Evolutionary conservation across 2,888 invertebrate genomes (phyloP), one percentile per base, ranked within the genome.

Genomic region (Dioctria rufipes): DNA sequence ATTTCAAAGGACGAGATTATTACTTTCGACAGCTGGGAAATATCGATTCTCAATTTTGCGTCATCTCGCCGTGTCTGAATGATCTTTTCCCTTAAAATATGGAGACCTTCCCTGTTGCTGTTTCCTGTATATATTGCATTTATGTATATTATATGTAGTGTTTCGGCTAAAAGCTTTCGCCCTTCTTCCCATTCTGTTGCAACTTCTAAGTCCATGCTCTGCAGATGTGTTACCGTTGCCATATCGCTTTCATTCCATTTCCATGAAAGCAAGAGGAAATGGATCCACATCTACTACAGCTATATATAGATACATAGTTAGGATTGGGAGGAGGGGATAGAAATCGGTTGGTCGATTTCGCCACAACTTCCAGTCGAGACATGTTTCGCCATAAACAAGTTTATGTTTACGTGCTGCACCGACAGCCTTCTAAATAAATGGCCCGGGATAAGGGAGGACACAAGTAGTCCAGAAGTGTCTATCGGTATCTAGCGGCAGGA

Each of bases 41-140:
- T 80, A 82, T 82, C 79, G 82, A 82, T 82, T 82, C 81, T 81
- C 82, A 82, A 81, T 82, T 82, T 82, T 80, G 69, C 67, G 39
- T 39, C 67, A 67, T 60, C 46, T 67, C 58, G 8, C 43, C 60
- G 67, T 42, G 61, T 46, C 77, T 77, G 61, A 77, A 37, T 25
- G 66, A 66, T 66, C 66, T 43, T 66, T 66, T 42, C 43, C 46
- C 66, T 66, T 37, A 8, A 60, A 61, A 40, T 60, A 77, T 25
- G 25, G 25, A 25, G 42, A 63, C 11, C n/a, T 39, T 77, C 75
- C 25, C 61, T 63, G 63, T 49, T 61, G 61, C 63, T 42, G 11
- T 37, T 11, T 37, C 67, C 67, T 46, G 8, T 46, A 46, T 8
- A 46, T 46, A 8, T 5, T 5, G 46, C 46, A 46, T 46, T 9